Evolutionary conservation across 2,113 vertebrate species (phyloP).

Genomic region (Microtus richardsoni): DNA sequence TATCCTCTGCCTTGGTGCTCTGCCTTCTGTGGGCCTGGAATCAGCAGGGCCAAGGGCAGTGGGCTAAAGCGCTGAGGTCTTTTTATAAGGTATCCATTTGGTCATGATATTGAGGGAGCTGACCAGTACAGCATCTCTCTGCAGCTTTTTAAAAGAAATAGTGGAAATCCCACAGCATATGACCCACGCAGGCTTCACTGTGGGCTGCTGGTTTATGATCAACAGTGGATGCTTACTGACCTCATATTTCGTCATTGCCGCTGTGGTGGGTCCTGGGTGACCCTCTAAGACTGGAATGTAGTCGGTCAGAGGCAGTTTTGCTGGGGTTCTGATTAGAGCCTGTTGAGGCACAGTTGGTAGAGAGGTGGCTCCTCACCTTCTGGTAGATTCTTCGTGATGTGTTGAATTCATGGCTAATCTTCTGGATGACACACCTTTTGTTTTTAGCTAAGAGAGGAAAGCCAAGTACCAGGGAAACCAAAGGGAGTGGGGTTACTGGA

Average conservation of each 20-base stretch:
- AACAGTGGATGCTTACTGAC: not conserved
- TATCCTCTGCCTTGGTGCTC: not conserved
- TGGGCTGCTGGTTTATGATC: not conserved
- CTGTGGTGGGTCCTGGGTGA: not conserved
- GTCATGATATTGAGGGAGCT: not conserved
- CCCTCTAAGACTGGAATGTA: not conserved
- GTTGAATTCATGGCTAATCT: not conserved
- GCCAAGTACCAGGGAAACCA: not conserved
- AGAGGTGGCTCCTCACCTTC: slow-evolving; percentile 2
- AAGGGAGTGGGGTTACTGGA: slow-evolving; percentile 5
- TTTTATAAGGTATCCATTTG: not conserved
- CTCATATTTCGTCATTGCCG: not conserved
- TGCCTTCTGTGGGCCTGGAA: not conserved
- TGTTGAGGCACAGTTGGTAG: not conserved
- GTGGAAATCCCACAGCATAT: not conserved
- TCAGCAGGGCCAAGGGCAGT: not conserved
- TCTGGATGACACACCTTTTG: not conserved
- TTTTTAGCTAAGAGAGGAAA: slow-evolving; percentile 13
- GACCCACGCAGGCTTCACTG: not conserved
- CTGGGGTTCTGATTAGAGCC: not conserved
- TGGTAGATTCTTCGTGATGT: not conserved
- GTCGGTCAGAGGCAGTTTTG: not conserved
- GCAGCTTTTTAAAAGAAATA: not conserved
- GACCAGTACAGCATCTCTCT: not conserved
- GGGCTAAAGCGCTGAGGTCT: not conserved